phyloP scores from a whole-genome alignment of 2,797 vertebrate species.

The Mallotus villosus region DNA sequence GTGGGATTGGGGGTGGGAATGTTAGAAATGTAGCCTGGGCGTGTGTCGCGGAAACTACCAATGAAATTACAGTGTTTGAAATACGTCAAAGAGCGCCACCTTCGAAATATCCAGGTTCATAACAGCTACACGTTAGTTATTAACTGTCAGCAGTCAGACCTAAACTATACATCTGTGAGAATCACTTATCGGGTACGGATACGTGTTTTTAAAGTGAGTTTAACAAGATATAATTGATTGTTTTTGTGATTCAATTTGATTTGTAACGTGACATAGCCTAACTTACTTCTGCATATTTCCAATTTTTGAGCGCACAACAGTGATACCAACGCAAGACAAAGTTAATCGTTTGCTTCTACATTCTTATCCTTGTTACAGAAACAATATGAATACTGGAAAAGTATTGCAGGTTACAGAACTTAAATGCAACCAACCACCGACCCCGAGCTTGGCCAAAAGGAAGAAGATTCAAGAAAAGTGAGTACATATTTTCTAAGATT shows the following conservation, averaged over 20 bases:
- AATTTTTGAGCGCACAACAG: no score
- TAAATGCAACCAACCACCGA: conserved; percentile 41
- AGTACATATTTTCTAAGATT: background rate
- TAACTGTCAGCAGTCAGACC: no score
- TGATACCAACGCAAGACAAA: no score
- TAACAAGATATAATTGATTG: no score
- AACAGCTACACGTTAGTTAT: background rate
- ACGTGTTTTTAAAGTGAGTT: no score
- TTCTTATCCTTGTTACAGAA: background rate
- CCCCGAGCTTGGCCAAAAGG: conserved; percentile 42
- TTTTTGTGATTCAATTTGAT: no score
- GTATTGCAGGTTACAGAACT: conserved; percentile 20
- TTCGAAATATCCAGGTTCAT: conserved; percentile 12
- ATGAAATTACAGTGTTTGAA: conserved; percentile 23
- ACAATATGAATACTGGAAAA: conserved; percentile 27
- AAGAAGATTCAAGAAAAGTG: conserved; percentile 48
- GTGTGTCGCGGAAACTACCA: conserved; percentile 13
- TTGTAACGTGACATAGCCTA: no score
- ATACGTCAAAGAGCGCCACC: conserved; percentile 33
- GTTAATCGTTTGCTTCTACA: background rate
- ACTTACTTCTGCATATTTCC: no score
- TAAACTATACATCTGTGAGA: no score
- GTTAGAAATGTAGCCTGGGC: background rate
- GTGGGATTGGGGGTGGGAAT: background rate
- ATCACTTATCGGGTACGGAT: no score